Evolutionary conservation across 1,140 invertebrate species (phyloP).

Genomic region (Temnothorax longispinosus): DNA sequence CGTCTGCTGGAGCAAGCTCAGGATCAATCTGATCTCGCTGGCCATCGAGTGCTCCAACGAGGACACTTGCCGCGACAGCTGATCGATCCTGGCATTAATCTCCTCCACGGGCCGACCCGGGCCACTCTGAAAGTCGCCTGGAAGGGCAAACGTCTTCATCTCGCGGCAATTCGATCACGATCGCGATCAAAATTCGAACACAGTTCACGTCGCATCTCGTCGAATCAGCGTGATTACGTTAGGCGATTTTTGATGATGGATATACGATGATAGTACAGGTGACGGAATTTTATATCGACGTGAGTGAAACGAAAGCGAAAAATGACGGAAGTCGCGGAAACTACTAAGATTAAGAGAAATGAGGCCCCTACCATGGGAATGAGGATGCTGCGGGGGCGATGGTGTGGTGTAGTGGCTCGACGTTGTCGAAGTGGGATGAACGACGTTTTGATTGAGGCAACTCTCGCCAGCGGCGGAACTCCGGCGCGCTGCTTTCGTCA

Average conservation of each 20-base stretch:
- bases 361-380: slow-evolving; percentile 80
- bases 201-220: not conserved
- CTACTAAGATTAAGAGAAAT: slow-evolving; percentile 36
- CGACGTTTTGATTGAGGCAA: slow-evolving; percentile 79
- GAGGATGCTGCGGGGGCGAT: slow-evolving; percentile 83
- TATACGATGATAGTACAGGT: not conserved
- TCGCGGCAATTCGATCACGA: not conserved
- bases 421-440: slow-evolving; percentile 82
- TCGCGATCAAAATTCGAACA: not conserved
- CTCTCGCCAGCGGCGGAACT: slow-evolving; percentile 83
- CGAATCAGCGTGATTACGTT: too few species aligned
- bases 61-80: slow-evolving; percentile 88
- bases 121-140: slow-evolving; percentile 84
- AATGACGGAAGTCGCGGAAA: not conserved
- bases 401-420: slow-evolving; percentile 85
- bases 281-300: not conserved
- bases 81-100: slow-evolving; percentile 88
- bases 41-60: slow-evolving; percentile 89
- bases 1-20: slow-evolving; percentile 88
- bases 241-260: not conserved
- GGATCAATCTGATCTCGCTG: slow-evolving; percentile 89
- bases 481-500: slow-evolving; percentile 80
- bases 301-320: not conserved
- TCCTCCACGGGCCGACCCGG: slow-evolving; percentile 85
- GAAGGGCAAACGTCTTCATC: slow-evolving; percentile 27